Percentiles rank a stretch among this genome's conserved stretches.
Conservation (phyloP, 2,797 vertebrate species). For the Ara ararauna region DNA sequence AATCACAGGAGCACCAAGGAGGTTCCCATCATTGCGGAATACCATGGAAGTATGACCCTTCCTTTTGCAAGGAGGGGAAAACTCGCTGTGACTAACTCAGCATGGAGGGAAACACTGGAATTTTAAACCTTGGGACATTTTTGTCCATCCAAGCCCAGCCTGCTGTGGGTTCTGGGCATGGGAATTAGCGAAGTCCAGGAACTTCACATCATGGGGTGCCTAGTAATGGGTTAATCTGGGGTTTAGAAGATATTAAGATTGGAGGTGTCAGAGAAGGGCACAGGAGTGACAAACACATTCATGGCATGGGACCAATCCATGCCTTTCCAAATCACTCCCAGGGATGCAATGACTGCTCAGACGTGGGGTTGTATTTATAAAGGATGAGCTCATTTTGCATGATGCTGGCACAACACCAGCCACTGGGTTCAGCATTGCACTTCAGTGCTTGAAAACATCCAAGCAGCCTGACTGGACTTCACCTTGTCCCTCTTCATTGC, state of each 20-base stretch:
- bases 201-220: background rate
- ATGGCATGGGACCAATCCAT: background rate
- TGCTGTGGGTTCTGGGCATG: background rate
- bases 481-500: background rate
- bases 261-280: background rate
- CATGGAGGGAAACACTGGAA: background rate
- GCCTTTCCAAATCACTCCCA: background rate
- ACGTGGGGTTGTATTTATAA: background rate
- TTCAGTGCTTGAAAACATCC: background rate
- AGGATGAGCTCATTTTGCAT: constrained; percentile 4
- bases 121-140: background rate
- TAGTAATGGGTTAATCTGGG: background rate
- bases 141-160: background rate
- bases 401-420: background rate
- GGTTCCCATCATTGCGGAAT: background rate
- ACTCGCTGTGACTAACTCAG: background rate
- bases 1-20: background rate
- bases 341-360: background rate
- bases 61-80: background rate
- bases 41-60: background rate
- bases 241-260: background rate
- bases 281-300: background rate
- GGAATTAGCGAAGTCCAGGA: background rate
- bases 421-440: background rate
- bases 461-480: background rate